These are phyloP conservation scores for Oligia latruncula DNA, from an alignment of 2,888 invertebrate species.

Conservation along the genomic window DNA sequence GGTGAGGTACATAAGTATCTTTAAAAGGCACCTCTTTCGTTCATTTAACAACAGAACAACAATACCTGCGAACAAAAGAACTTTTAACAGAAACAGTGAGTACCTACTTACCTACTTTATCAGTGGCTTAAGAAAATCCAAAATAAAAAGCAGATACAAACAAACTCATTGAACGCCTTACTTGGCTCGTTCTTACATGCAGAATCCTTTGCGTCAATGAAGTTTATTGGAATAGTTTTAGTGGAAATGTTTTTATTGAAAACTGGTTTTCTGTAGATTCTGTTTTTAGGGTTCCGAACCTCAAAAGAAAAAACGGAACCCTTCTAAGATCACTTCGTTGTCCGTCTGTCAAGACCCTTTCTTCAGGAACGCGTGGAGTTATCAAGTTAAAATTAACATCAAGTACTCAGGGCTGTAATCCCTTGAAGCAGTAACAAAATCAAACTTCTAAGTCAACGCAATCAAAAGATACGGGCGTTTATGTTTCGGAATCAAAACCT, in stretches of 20 bases:
- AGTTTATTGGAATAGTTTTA: slow-evolving; percentile 66
- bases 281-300: background rate
- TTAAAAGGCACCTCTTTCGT: slow-evolving; percentile 29
- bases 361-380: too few relatives aligned
- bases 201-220: slow-evolving; percentile 63
- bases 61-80: slow-evolving; percentile 47
- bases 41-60: slow-evolving; percentile 35
- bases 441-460: too few relatives aligned
- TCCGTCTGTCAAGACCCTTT: too few relatives aligned
- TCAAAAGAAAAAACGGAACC: too few relatives aligned
- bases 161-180: slow-evolving; percentile 61
- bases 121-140: slow-evolving; percentile 52
- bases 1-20: background rate
- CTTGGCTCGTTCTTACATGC: slow-evolving; percentile 61
- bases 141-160: slow-evolving; percentile 58
- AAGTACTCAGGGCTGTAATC: too few relatives aligned
- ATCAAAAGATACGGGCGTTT: too few relatives aligned
- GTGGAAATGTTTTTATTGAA: slow-evolving; percentile 60
- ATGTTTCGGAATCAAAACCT: too few relatives aligned
- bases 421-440: too few relatives aligned
- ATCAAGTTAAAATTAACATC: too few relatives aligned
- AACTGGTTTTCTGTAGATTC: slow-evolving; percentile 28
- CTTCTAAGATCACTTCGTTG: too few relatives aligned
- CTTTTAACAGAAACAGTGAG: slow-evolving; percentile 45
- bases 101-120: slow-evolving; percentile 49